Evolutionary conservation across 1,140 invertebrate species (phyloP), one percentile per base, ranked within the genome.

Genomic region (Mamestra configurata): DNA sequence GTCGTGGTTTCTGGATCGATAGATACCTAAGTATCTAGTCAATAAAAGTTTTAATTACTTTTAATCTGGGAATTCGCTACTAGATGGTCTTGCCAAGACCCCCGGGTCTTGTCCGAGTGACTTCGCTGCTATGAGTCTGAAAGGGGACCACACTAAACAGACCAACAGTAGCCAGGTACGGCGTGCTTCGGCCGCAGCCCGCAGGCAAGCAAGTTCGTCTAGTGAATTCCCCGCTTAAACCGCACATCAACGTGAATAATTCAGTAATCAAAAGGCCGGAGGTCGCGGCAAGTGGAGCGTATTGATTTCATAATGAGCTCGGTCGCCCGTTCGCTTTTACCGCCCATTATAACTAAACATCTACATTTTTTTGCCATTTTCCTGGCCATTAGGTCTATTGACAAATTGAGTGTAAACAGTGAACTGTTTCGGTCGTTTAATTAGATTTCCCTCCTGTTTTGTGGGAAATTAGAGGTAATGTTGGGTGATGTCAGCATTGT

Each of bases 221-320:
- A 31, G 27, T 3, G 27, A 31, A 5, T 1, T 31, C 27, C 27
- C 27, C 51, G 27, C 6, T n/a, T 5, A 49, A 51, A 31, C 27
- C 24, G 43, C 13, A n/a, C 22, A 59, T 57, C 35, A 57, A 73
- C 35, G 2, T 73, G 53, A 73, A 73, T 73, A 57, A 73, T 73
- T 73, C 37, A 73, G 70, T 35, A 75, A 79, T 68, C 77, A 80
- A 77, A 64, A 77, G 77, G 77, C 70, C 53, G 40, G 22, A 82
- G 77, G 80, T 75, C 70, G 43, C 8, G 27, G 7, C 75, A 72
- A 72, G 24, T 57, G 27, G 68, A 6, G 20, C 40, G 77, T 79
- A 75, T 82, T 68, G 80, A 82, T 82, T 79, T 59, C 40, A 75
- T 79, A 78, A 81, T 81, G 75, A 77, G 73, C 24, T 70, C 22